Evolutionary conservation across 1,140 invertebrate species (phyloP).

Genomic region (Ridgeia piscesae): DNA sequence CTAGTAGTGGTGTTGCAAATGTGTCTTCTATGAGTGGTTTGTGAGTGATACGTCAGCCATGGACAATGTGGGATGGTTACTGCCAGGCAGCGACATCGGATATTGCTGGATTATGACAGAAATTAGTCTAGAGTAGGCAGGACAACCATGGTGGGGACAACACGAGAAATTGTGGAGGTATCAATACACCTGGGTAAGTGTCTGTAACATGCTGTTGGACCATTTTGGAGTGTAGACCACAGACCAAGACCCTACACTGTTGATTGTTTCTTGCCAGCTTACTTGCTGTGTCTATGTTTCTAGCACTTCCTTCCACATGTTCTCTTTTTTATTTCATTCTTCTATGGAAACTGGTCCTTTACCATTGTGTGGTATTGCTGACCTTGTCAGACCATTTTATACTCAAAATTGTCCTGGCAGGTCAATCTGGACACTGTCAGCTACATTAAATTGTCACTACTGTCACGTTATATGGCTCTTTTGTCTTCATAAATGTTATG

Average conservation of each 20-base stretch:
- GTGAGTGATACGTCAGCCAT: neutral
- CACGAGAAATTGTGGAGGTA: neutral
- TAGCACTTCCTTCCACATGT: too few species aligned
- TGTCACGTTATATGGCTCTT: neutral
- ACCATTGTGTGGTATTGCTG: too few species aligned
- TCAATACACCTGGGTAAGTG: neutral
- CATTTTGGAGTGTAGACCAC: neutral
- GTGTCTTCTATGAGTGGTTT: neutral
- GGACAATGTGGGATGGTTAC: neutral
- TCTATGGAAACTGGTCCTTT: too few species aligned
- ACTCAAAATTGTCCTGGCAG: too few species aligned
- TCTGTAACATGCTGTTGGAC: neutral
- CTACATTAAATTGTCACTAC: neutral
- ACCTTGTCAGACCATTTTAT: too few species aligned
- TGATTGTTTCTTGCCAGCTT: too few species aligned
- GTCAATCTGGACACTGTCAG: too few species aligned
- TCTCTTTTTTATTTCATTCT: too few species aligned
- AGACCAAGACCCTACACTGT: too few species aligned
- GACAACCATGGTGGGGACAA: neutral
- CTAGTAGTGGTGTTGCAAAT: neutral
- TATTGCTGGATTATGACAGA: neutral
- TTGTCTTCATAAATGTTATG: neutral
- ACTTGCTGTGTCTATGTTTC: too few species aligned
- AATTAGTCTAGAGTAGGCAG: neutral
- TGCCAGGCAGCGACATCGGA: neutral